phyloP scores from a whole-genome alignment of 37 sponge, comb jelly and placozoan genomes.

The Eunapius fragilis region DNA sequence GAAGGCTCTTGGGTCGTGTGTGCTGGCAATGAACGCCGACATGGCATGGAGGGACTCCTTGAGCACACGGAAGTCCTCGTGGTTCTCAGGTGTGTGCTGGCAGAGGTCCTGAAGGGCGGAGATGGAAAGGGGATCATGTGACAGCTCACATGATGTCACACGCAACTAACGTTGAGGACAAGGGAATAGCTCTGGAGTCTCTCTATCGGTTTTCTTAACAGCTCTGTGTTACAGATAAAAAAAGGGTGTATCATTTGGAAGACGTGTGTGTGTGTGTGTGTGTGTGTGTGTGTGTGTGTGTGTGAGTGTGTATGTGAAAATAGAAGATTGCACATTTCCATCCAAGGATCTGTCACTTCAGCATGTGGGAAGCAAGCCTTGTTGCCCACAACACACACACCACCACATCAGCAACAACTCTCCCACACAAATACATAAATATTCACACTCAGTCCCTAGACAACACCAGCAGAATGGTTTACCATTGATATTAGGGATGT shows the following conservation, averaged over 20 bases:
- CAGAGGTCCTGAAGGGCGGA: constrained; percentile 68
- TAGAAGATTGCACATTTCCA: neutral
- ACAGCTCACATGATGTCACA: neutral
- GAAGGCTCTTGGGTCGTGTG: constrained; percentile 82
- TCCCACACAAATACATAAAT: constrained; percentile 2
- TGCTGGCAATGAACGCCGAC: constrained; percentile 88
- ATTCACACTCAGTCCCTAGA: constrained; percentile 29
- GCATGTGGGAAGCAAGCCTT: too few species aligned
- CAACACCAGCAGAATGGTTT: neutral
- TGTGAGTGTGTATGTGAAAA: constrained; percentile 1
- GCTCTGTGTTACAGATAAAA: constrained; percentile 38
- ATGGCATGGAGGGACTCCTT: constrained; percentile 74
- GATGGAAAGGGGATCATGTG: neutral
- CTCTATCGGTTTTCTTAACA: constrained; percentile 81
- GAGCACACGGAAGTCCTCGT: constrained; percentile 62
- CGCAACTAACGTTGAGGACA: constrained; percentile 71
- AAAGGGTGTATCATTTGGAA: constrained; percentile 5
- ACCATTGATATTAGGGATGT: constrained; percentile 67
- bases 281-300: neutral
- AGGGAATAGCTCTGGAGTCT: constrained; percentile 88
- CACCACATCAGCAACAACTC: too few species aligned
- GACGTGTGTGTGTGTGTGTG: constrained; percentile 23
- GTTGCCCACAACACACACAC: too few species aligned
- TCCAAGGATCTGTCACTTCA: too few species aligned
- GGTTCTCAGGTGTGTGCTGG: constrained; percentile 81